These are phyloP conservation scores for Phylloscopus collybita DNA, from an alignment of 2,797 vertebrate species.

Conservation along the genomic window DNA sequence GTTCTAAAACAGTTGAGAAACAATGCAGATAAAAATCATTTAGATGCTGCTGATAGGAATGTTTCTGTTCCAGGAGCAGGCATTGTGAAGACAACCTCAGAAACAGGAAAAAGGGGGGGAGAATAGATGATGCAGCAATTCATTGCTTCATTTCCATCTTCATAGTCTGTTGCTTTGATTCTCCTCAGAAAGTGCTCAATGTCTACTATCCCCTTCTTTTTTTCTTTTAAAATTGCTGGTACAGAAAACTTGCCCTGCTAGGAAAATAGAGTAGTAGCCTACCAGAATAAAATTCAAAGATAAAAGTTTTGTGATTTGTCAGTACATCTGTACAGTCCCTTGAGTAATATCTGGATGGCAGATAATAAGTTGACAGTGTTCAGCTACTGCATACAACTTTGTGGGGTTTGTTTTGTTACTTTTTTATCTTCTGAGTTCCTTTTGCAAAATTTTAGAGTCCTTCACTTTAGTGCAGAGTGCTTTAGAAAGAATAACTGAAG, in stretches of 20 bases:
- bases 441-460: background rate
- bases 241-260: background rate
- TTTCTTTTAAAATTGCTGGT: background rate
- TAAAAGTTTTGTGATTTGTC: background rate
- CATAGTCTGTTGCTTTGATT: background rate
- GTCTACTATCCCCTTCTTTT: background rate
- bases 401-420: background rate
- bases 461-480: background rate
- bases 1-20: conserved; percentile 26
- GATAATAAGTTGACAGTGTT: background rate
- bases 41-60: background rate
- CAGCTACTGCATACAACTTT: background rate
- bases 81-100: background rate
- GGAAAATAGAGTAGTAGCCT: background rate
- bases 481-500: background rate
- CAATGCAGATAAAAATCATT: background rate
- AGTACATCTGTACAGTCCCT: background rate
- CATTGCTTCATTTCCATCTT: background rate
- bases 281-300: background rate
- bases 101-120: background rate
- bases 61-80: background rate
- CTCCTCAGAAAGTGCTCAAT: background rate
- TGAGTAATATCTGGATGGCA: background rate
- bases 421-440: background rate
- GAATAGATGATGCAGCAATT: background rate